phyloP scores from a whole-genome alignment of 1,140 invertebrate genomes.

The Pseudomyrmex cubaensis region DNA sequence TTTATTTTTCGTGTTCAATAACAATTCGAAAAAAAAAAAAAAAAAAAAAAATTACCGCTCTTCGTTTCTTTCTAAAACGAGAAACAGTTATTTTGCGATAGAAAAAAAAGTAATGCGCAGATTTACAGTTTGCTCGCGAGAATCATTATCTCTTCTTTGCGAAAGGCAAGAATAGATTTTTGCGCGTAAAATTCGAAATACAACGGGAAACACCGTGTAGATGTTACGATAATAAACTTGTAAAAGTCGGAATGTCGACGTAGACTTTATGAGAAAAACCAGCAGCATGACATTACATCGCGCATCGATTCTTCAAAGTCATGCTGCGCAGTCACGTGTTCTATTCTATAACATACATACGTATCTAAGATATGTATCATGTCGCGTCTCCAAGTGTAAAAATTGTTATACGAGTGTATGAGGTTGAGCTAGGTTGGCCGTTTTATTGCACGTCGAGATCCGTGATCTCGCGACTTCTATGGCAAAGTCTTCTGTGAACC shows the following conservation, averaged over 20 bases:
- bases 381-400: too few relatives aligned
- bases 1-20: too few relatives aligned
- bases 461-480: too few relatives aligned
- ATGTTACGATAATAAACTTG: not conserved
- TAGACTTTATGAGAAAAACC: not conserved
- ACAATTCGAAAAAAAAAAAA: too few relatives aligned
- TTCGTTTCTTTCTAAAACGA: not conserved
- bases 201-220: too few relatives aligned
- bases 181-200: not conserved
- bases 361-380: not conserved
- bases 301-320: conserved; percentile 66
- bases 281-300: not conserved
- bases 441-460: too few relatives aligned
- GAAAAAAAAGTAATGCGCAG: not conserved
- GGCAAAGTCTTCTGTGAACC: too few relatives aligned
- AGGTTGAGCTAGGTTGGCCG: too few relatives aligned
- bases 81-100: conserved; percentile 24
- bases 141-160: not conserved
- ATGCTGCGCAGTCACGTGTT: conserved; percentile 58
- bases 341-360: not conserved
- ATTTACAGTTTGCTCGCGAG: not conserved
- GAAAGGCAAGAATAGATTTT: not conserved
- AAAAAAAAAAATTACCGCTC: not conserved
- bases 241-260: too few relatives aligned
- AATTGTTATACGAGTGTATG: too few relatives aligned